Evolutionary conservation across 2,888 invertebrate genomes (phyloP).

Genomic region (Netelia inedita): DNA sequence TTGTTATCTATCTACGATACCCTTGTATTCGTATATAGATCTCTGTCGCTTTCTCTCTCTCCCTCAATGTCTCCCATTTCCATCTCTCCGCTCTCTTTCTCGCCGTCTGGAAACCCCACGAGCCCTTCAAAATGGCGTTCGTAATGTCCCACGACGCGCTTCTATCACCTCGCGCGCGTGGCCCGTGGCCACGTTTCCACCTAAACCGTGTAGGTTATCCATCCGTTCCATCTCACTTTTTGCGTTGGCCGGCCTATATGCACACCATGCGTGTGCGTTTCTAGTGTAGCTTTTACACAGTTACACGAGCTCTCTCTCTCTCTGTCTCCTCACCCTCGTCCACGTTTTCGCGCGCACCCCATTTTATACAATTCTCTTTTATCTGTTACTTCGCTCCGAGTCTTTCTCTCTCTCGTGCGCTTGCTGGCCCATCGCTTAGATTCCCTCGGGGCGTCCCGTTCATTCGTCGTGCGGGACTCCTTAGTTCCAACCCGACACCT

Average conservation of each 20-base stretch:
- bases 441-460: conserved; percentile 82
- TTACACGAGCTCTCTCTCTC: conserved; percentile 47
- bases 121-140: conserved; percentile 77
- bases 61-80: no score
- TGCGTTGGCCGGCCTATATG: conserved; percentile 19
- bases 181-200: conserved; percentile 77
- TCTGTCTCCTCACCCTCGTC: conserved; percentile 63
- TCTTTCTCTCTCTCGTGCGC: conserved; percentile 70
- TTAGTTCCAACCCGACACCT: conserved; percentile 85
- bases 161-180: conserved; percentile 77
- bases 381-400: conserved; percentile 78
- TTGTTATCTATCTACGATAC: conserved; percentile 17
- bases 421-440: conserved; percentile 74
- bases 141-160: conserved; percentile 69
- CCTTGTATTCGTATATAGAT: conserved; percentile 27
- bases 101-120: neutral
- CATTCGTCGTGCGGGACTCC: conserved; percentile 78
- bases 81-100: no score
- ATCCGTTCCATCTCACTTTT: conserved; percentile 53
- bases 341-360: conserved; percentile 77
- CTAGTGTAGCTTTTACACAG: conserved; percentile 39
- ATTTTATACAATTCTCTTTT: conserved; percentile 85
- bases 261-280: conserved; percentile 23
- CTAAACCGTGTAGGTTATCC: conserved; percentile 36
- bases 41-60: conserved; percentile 23